Base-by-base conservation (phyloP, 2,797 vertebrate genomes). In the Selene dorsalis region DNA sequence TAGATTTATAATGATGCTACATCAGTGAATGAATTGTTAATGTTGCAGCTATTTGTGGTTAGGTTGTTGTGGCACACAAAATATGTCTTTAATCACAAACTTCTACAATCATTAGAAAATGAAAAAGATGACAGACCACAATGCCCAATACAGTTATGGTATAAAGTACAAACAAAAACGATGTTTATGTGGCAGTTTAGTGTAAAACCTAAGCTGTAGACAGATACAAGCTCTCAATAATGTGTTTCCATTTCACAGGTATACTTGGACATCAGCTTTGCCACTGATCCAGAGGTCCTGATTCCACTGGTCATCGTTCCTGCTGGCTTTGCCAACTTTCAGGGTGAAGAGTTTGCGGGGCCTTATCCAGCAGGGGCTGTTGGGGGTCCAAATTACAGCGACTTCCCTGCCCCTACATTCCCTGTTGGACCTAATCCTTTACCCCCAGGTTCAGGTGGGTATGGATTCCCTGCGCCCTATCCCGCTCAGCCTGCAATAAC, bases 211-310 rank as follows among this genome's bases (percentile, higher is more conserved):
- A n/a, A 20, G 32, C 17, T 63, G 8, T n/a, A 28, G 22, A 39
- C 14, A n/a, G 9, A 26, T 28, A 66, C 81, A 11, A 45, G 17
- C 22, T 53, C 18, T 62, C 0, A 16, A 22, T 61, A 12, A 9
- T 50, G 22, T 70, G 16, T 72, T 32, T 52, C 6, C 30, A 20
- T 79, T 67, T 64, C 24, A 2, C 38, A 93, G 92, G 87, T 78
- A 41, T 91, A 89, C 83, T 45, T 92, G 86, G 91, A 91, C 47
- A 82, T 92, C 68, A 86, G 77, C 26, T 91, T 90, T 83, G 69
- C 75, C n/a, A 0, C 14, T 9, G 87, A 93, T 55, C 89, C 91
- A 26, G 58, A 64, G 32, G 77, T 93, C 9, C 3, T 20, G 20
- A 77, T 93, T 59, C 89, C 86, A n/a, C 39, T 93, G 64, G 20